Evolutionary conservation across 2,113 vertebrate species (phyloP).

Genomic region (Pholis gunnellus): DNA sequence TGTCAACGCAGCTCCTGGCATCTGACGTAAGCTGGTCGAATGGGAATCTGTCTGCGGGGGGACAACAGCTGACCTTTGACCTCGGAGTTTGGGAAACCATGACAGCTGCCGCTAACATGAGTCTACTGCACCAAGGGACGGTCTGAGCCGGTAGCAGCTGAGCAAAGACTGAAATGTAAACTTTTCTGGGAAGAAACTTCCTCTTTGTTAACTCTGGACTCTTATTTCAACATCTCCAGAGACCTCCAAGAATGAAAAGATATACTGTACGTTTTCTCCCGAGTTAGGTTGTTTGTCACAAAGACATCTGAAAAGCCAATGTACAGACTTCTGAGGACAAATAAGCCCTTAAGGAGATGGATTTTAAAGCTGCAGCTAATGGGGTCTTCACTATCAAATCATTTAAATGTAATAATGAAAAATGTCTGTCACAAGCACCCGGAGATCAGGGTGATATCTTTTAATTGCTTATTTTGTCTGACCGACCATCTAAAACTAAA

Average conservation of each 20-base stretch:
- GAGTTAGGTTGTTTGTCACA: not conserved
- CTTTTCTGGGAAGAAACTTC: conserved; percentile 45
- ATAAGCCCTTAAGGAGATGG: not conserved
- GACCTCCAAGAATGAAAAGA: not conserved
- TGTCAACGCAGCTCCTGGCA: conserved; percentile 37
- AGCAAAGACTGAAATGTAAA: conserved; percentile 75
- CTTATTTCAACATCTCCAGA: conserved; percentile 9
- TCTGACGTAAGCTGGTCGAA: conserved; percentile 44
- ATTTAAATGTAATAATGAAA: not conserved
- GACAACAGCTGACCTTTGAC: conserved; percentile 65
- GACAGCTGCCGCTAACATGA: conserved; percentile 69
- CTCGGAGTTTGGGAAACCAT: conserved; percentile 73
- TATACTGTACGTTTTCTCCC: not conserved
- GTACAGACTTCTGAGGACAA: not conserved
- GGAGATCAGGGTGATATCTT: not conserved
- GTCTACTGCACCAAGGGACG: conserved; percentile 26
- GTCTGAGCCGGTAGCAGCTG: conserved; percentile 70
- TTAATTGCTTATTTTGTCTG: not conserved
- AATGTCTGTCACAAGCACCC: not conserved
- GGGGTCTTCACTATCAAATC: not conserved
- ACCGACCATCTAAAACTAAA: not conserved
- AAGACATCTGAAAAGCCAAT: not conserved
- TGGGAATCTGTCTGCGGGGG: conserved; percentile 52
- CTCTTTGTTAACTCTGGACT: conserved; percentile 54
- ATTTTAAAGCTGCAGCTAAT: not conserved